Evolutionary conservation across 2,113 vertebrate species (phyloP), one percentile per base, ranked within the genome.

Genomic region (Stigmatopora nigra): DNA sequence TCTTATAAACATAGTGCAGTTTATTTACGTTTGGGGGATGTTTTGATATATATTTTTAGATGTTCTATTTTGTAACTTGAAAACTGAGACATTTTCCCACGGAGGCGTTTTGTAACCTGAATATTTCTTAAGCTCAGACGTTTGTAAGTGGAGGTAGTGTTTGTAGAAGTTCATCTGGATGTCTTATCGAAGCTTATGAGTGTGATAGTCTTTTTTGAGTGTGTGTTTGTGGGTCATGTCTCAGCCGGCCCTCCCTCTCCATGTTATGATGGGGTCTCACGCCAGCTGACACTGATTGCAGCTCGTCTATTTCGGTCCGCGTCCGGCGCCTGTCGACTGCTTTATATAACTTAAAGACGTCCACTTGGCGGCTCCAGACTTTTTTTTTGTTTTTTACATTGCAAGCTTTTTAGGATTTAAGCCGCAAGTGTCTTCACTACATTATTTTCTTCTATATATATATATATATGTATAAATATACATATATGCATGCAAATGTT

Each of bases 231-330:
- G 79, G 64, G 75, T 75, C 71, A 69, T 57, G 72, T 72, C 55
- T 63, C 68, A 56, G 67, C 38, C 62, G 17, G 67, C 49, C 7
- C 59, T 61, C 49, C 7, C 59, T 61, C 19, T 20, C 59, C 20
- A 69, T 79, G 69, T 79, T 82, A 79, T 73, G 76, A 74, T 82
- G 72, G 69, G 65, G 70, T 76, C 84, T 84, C 75, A 69, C 80
- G 79, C 77, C 52, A 35, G 49, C 76, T 79, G 69, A 78, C 76
- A 31, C 67, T 63, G 64, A 77, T 73, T 68, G 72, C 77, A 72
- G 49, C 13, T 2, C 12, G 61, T 68, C 82, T 89, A 88, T 88
- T 84, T 87, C 76, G 74, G 82, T 68, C 69, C 61, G 46, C 65
- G 69, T 69, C 63, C 69, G 70, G 64, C 15, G 63, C 81, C 73